These are phyloP conservation scores for Aurelia coerulea DNA, from an alignment of 30 jellyfish, hydroid and myxozoan species.

Conservation along the genomic window DNA sequence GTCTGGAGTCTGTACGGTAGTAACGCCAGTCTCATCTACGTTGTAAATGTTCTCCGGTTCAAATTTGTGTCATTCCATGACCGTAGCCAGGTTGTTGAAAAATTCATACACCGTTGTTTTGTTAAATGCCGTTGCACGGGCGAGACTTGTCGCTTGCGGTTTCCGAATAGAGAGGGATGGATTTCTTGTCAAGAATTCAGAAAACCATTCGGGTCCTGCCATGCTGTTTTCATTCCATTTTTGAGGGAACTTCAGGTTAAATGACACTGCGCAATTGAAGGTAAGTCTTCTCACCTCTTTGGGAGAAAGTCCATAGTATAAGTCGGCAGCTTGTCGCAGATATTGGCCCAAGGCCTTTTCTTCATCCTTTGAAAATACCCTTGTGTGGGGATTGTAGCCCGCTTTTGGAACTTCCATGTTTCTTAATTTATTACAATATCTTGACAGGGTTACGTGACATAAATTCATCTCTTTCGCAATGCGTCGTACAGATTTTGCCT, in stretches of 20 bases:
- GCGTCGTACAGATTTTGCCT: no score
- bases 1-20: constrained; percentile 48
- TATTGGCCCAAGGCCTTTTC: no score
- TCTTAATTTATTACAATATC: no score
- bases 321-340: no score
- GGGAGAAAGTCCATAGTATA: no score
- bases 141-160: constrained; percentile 61
- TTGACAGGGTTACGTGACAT: no score
- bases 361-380: no score
- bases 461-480: no score
- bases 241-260: constrained; percentile 11
- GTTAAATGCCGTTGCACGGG: constrained; percentile 33
- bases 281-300: no score
- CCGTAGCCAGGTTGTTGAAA: constrained; percentile 27
- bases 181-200: constrained; percentile 30
- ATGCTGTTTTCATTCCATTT: constrained; percentile 14
- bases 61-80: constrained; percentile 16
- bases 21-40: constrained; percentile 56
- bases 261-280: no score
- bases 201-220: constrained; percentile 65
- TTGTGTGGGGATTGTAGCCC: no score
- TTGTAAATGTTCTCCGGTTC: constrained; percentile 35
- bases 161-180: constrained; percentile 28
- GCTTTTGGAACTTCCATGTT: no score
- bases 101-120: constrained; percentile 18